phyloP scores from a whole-genome alignment of 1,140 invertebrate species.

The Camponotus vicinus region DNA sequence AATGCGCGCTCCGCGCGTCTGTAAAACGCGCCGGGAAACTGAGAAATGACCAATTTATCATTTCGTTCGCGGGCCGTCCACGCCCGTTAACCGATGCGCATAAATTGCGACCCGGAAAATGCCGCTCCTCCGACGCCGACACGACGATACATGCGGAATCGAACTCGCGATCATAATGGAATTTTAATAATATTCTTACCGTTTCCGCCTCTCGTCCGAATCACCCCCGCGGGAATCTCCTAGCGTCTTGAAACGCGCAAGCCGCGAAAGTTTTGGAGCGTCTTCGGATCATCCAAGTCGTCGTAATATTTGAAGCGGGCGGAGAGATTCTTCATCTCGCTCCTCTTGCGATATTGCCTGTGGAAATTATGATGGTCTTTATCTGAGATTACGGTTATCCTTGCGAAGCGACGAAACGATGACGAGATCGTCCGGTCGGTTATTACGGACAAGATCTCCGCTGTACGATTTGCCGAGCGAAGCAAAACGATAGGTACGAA shows the following conservation, averaged over 20 bases:
- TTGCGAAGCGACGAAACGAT: background rate
- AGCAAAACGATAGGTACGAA: slow-evolving; percentile 49
- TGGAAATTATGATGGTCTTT: background rate
- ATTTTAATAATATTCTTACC: slow-evolving; percentile 80
- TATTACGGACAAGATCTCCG: slow-evolving; percentile 67
- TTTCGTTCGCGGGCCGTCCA: slow-evolving; percentile 62
- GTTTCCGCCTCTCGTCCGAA: slow-evolving; percentile 65
- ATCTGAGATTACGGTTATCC: background rate
- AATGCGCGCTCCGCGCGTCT: slow-evolving; percentile 24
- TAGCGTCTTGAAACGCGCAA: background rate
- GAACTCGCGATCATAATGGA: slow-evolving; percentile 76
- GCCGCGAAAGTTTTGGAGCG: slow-evolving; percentile 54
- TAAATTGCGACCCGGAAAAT: slow-evolving; percentile 65
- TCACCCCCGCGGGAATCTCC: slow-evolving; percentile 71
- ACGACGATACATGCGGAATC: slow-evolving; percentile 54
- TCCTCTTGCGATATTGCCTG: background rate
- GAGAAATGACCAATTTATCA: slow-evolving; percentile 73
- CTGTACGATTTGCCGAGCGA: slow-evolving; percentile 10
- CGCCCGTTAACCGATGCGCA: slow-evolving; percentile 69
- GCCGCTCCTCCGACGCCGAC: slow-evolving; percentile 38
- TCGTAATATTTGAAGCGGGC: background rate
- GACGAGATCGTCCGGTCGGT: background rate
- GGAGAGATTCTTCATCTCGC: background rate
- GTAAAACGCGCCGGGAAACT: slow-evolving; percentile 59
- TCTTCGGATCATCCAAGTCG: background rate